phyloP scores from a whole-genome alignment of 2,113 vertebrate genomes.

The Origma solitaria region DNA sequence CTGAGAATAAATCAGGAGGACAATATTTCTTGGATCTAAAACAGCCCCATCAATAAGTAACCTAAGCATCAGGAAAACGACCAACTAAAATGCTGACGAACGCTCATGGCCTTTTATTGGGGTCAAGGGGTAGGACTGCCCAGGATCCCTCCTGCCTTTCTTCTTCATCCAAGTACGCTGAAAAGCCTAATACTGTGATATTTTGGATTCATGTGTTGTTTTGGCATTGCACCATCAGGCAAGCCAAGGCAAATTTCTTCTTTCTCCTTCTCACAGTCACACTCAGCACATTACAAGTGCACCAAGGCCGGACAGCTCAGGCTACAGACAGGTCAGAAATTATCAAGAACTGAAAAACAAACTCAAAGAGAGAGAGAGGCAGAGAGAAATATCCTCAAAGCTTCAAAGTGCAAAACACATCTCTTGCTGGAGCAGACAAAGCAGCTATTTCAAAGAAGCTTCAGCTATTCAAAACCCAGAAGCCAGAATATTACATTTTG shows the following conservation, averaged over 20 bases:
- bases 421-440: not conserved
- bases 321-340: not conserved
- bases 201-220: not conserved
- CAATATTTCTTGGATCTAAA: conserved; percentile 62
- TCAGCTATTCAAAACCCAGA: not conserved
- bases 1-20: conserved; percentile 57
- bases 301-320: not conserved
- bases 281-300: not conserved
- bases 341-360: not conserved
- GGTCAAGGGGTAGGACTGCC: conserved; percentile 52
- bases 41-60: conserved; percentile 59
- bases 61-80: conserved; percentile 59
- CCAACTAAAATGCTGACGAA: conserved; percentile 53
- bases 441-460: not conserved
- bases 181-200: not conserved
- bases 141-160: conserved; percentile 21
- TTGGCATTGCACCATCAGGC: not conserved
- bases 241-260: not conserved
- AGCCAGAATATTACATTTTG: not conserved
- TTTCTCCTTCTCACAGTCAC: not conserved
- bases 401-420: not conserved
- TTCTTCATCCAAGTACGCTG: conserved; percentile 11
- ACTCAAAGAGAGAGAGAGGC: not conserved
- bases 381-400: not conserved
- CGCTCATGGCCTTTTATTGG: conserved; percentile 41